Evolutionary conservation across 2,888 invertebrate genomes (phyloP), one percentile per base, ranked within the genome.

Genomic region (Tachina grossa): DNA sequence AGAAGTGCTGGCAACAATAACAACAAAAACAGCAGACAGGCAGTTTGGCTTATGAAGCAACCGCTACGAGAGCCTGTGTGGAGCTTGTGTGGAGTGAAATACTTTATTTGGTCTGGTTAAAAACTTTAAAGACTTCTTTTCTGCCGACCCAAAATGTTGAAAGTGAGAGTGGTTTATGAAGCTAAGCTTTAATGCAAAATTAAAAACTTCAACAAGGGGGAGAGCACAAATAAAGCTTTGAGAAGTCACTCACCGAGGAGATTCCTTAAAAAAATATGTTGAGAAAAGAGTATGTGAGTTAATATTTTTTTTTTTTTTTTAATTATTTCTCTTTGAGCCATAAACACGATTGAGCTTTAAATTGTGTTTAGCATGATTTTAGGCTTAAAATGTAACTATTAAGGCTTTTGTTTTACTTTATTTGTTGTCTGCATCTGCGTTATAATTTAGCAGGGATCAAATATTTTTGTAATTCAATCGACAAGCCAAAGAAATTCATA

Each of bases 141-240:
- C n/a, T 16, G 9, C 45, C 19, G 49, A 49, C 11, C 57, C 39
- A 13, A 65, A 66, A 51, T 49, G 41, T 53, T 68, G 82, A 85
- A 85, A 85, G 85, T 57, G 74, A 85, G 85, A 85, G 85, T 85
- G 65, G 75, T 77, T 57, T 69, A 31, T 16, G 11, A 51, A 55
- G 71, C 19, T 1, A 1, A 76, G 68, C 69, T 76, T 69, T 55
- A 31, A 2, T 53, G n/a, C 43, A 43, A n/a, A n/a, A 43, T 8
- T 22, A 14, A 3, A 63, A 3, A 2, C 4, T 31, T 16, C 14
- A 1, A 39, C 1, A 11, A 31, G 10, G 31, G 31, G 59, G 41
- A 47, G 22, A 41, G 13, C 55, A 63, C 19, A 22, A 0, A 14
- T 39, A 69, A 55, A 80, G 80, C 66, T 80, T 68, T 74, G 9